A percentile compares a stretch with the other conserved stretches of the same genome.
Conservation (phyloP, 2,113 vertebrate genomes). For the Carollia perspicillata region DNA sequence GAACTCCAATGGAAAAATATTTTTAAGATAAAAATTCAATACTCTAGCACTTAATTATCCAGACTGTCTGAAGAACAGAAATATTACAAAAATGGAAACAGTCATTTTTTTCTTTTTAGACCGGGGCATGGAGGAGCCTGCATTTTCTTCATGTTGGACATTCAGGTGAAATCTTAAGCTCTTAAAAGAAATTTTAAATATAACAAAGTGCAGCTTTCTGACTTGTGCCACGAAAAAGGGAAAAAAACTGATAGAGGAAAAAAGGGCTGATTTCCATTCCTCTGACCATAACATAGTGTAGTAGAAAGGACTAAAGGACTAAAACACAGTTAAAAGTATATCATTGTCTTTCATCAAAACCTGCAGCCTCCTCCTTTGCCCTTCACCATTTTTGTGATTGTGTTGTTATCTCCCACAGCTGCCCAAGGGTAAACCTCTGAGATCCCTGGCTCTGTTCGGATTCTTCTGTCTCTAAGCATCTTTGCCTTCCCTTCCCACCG, state of each 20-base stretch:
- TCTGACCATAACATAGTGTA: not conserved
- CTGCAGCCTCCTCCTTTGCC: not conserved
- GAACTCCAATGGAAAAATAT: not conserved
- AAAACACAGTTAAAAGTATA: not conserved
- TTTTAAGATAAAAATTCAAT: not conserved
- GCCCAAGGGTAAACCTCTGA: not conserved
- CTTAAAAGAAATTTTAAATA: not conserved
- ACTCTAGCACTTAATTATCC: not conserved
- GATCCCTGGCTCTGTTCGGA: not conserved
- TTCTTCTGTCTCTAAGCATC: not conserved
- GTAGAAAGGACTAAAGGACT: not conserved
- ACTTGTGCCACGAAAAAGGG: not conserved
- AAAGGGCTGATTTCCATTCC: not conserved
- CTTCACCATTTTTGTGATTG: not conserved
- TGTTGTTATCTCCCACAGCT: not conserved
- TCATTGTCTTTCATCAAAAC: not conserved
- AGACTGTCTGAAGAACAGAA: not conserved
- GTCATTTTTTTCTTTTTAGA: not conserved
- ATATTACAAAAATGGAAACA: not conserved
- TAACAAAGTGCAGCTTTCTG: not conserved
- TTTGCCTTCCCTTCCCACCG: not conserved
- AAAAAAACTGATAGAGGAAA: not conserved
- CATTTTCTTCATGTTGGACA: not conserved
- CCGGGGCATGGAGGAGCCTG: not conserved
- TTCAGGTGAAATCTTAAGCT: not conserved